A percentile compares a stretch with the other conserved stretches of the same genome.
Evolutionary conservation across 2,797 vertebrate genomes (phyloP).

Genomic region (Clarias fuscus): DNA sequence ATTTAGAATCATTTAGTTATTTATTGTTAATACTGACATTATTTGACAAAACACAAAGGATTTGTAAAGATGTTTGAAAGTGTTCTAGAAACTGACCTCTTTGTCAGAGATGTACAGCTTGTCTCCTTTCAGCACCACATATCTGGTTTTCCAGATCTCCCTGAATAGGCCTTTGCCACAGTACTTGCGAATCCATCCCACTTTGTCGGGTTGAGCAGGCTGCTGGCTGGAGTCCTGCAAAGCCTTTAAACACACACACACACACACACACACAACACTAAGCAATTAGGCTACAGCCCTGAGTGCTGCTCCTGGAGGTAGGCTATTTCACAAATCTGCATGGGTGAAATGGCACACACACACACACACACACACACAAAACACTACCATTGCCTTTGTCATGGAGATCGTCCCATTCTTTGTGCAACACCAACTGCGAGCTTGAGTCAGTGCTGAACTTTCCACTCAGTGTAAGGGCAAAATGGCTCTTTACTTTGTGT

Average conservation of each 20-base stretch:
- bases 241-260: slow-evolving; percentile 64
- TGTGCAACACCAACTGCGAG: slow-evolving; percentile 36
- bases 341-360: neutral
- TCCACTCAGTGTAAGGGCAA: slow-evolving; percentile 1
- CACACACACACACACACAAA: slow-evolving; percentile 1
- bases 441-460: slow-evolving; percentile 35
- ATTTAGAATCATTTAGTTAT: neutral
- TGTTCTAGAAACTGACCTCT: slow-evolving; percentile 78
- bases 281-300: neutral
- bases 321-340: slow-evolving; percentile 3
- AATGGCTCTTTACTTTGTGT: neutral
- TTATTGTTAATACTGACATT: neutral
- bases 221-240: slow-evolving; percentile 77
- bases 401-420: slow-evolving; percentile 58
- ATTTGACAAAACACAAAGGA: neutral
- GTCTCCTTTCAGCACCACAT: slow-evolving; percentile 85
- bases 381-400: slow-evolving; percentile 59
- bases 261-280: slow-evolving; percentile 39
- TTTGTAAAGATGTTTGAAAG: neutral
- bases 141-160: slow-evolving; percentile 96
- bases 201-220: slow-evolving; percentile 81
- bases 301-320: neutral
- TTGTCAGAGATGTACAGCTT: slow-evolving; percentile 92
- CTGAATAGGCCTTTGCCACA: slow-evolving; percentile 93
- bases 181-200: slow-evolving; percentile 94